These are phyloP conservation scores for Sebastes schlegelii DNA, from an alignment of 2,113 vertebrate genomes.

Conservation along the genomic window DNA sequence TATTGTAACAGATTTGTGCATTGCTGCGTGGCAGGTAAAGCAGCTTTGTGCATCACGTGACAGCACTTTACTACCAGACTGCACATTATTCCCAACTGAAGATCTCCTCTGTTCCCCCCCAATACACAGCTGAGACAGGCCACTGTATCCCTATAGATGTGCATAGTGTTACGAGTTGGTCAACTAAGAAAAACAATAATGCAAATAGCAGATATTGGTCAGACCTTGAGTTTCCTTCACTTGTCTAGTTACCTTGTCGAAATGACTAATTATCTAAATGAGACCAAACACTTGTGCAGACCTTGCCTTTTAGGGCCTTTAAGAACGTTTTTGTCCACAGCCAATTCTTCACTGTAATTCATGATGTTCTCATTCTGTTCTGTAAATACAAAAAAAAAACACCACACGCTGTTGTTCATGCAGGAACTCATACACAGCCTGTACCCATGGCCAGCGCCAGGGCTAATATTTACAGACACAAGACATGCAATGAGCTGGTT, in stretches of 20 bases:
- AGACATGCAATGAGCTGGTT: constrained; percentile 40
- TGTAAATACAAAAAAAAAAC: constrained; percentile 18
- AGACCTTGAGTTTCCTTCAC: neutral
- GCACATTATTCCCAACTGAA: too few species aligned
- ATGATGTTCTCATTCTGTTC: constrained; percentile 13
- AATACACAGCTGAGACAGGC: too few species aligned
- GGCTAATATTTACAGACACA: constrained; percentile 62
- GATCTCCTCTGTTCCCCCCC: too few species aligned
- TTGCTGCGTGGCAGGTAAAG: too few species aligned
- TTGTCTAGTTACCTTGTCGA: too few species aligned
- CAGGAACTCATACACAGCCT: neutral
- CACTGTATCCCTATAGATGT: too few species aligned
- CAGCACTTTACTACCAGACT: too few species aligned
- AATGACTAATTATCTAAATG: constrained; percentile 3
- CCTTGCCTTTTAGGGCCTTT: neutral
- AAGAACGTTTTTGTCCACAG: too few species aligned
- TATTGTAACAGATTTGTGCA: too few species aligned
- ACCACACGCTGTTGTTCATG: neutral
- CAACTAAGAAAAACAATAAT: neutral
- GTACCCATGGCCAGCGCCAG: constrained; percentile 37
- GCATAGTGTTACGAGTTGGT: neutral
- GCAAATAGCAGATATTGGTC: neutral
- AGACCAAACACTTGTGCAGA: neutral
- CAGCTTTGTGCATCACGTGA: too few species aligned
- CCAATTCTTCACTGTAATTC: neutral